Evolutionary conservation across 2,113 vertebrate species (phyloP).

Genomic region (Myotis yumanensis): DNA sequence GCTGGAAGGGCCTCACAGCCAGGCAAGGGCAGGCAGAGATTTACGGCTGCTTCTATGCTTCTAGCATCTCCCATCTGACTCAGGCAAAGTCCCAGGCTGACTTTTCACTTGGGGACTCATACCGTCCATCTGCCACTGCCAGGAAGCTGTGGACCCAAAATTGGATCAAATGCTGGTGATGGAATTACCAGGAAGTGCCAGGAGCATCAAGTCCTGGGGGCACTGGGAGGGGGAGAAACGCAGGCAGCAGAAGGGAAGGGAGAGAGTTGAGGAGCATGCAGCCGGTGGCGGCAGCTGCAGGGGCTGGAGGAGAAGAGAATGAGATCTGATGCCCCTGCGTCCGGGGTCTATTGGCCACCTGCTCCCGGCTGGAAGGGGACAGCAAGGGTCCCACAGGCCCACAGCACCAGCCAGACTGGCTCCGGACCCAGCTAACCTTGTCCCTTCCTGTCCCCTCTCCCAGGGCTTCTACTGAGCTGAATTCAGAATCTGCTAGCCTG

Average conservation of each 20-base stretch:
- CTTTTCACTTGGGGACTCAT: neutral
- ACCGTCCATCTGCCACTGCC: constrained; percentile 45
- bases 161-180: constrained; percentile 55
- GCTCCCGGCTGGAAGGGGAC: neutral
- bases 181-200: constrained; percentile 55
- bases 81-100: neutral
- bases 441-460: neutral
- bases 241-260: neutral
- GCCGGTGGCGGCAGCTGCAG: neutral
- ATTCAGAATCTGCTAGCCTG: neutral
- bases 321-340: neutral
- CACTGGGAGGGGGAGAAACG: no score
- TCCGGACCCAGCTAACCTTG: neutral
- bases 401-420: neutral
- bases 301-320: neutral
- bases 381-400: rapidly evolving
- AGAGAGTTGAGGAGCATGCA: neutral
- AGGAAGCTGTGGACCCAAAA: neutral
- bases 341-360: neutral
- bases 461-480: neutral
- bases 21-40: rapidly evolving
- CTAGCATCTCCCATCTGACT: neutral
- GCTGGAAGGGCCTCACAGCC: rapidly evolving
- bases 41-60: neutral
- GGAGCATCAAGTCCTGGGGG: neutral